Conservation (phyloP, 2,888 invertebrate species). For the Dynastes tityus region DNA sequence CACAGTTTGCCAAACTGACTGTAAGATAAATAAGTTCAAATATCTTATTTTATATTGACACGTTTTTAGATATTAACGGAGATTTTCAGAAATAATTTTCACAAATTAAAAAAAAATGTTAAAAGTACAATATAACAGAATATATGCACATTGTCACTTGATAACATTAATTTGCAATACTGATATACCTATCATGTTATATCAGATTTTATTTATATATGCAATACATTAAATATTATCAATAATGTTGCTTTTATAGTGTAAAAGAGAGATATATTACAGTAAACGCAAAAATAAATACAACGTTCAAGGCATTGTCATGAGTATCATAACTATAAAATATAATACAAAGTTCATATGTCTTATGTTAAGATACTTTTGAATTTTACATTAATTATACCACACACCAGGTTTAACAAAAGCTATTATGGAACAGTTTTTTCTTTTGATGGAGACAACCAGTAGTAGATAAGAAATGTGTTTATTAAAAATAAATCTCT, state of each 20-base stretch:
- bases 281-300: not conserved
- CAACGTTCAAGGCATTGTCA: not conserved
- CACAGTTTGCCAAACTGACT: not conserved
- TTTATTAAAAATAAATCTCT: no score
- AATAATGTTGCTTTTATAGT: conserved; percentile 14
- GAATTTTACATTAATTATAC: no score
- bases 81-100: no score
- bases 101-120: not conserved
- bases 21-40: not conserved
- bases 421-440: no score
- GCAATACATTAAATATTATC: conserved; percentile 2
- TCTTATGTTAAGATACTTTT: no score
- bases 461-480: no score
- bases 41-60: not conserved
- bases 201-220: conserved; percentile 10
- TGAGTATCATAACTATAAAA: not conserved
- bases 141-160: not conserved
- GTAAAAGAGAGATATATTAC: not conserved
- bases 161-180: conserved; percentile 16
- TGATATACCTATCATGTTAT: conserved; percentile 25
- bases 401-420: no score
- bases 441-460: no score
- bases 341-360: no score
- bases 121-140: conserved; percentile 11
- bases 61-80: no score